phyloP scores from a whole-genome alignment of 2,113 vertebrate species.

The Atlantisia rogersi region DNA sequence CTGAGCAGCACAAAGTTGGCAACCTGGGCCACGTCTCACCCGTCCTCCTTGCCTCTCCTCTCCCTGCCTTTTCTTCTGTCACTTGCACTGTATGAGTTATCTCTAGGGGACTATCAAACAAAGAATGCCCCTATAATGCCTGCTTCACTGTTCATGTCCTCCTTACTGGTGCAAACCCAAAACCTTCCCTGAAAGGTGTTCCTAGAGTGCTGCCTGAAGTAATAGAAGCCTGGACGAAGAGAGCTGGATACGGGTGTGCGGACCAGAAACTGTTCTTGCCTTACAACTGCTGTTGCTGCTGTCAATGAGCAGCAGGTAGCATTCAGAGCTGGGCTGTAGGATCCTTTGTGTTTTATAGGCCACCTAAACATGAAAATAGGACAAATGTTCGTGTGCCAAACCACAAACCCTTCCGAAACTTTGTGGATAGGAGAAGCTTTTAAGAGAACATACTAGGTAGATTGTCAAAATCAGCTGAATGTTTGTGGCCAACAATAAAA shows the following conservation, averaged over 20 bases:
- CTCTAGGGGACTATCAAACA: fast-evolving
- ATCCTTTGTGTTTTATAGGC: background rate
- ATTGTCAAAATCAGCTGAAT: background rate
- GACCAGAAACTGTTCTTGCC: background rate
- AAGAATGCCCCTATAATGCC: background rate
- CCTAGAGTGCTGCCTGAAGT: fast-evolving
- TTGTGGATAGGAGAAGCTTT: background rate
- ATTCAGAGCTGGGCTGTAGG: fast-evolving
- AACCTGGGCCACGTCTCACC: background rate
- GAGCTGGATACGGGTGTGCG: fast-evolving
- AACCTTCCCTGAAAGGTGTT: background rate
- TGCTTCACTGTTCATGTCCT: fast-evolving
- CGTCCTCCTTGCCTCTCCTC: background rate
- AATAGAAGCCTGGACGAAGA: background rate
- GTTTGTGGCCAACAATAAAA: background rate
- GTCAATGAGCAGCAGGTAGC: background rate
- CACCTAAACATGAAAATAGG: background rate
- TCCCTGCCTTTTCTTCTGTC: background rate
- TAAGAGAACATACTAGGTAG: background rate
- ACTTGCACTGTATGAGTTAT: fast-evolving
- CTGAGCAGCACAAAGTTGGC: background rate
- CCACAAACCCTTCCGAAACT: background rate
- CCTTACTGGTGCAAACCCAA: background rate
- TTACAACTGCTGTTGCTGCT: background rate
- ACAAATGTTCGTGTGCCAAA: background rate